These are phyloP conservation scores for Cantharis nigra DNA, from an alignment of 2,888 invertebrate genomes.

Conservation along the genomic window DNA sequence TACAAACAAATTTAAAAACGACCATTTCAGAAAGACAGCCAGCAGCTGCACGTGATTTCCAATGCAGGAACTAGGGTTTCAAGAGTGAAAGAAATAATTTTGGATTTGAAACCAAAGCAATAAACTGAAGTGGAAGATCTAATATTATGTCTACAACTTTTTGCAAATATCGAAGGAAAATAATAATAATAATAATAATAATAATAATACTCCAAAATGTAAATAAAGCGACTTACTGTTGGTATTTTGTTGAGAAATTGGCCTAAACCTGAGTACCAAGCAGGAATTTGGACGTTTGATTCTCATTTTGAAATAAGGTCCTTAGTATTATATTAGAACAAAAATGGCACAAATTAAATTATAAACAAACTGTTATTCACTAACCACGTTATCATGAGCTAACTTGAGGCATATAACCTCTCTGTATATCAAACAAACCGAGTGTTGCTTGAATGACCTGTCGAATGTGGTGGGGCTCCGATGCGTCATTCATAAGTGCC, in stretches of 20 bases:
- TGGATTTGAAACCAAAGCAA: neutral
- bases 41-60: neutral
- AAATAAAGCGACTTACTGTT: conserved; percentile 31
- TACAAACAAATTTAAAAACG: neutral
- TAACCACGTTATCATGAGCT: conserved; percentile 9
- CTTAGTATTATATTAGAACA: neutral
- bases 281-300: conserved; percentile 69
- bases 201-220: neutral
- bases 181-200: neutral
- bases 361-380: conserved; percentile 9
- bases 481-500: conserved; percentile 38
- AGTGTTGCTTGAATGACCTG: conserved; percentile 27
- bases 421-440: conserved; percentile 3
- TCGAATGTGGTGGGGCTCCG: conserved; percentile 29
- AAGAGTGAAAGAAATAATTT: neutral
- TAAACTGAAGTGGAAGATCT: no score
- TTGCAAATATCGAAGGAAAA: no score
- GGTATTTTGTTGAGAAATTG: conserved; percentile 52
- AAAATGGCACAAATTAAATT: conserved; percentile 3
- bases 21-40: neutral
- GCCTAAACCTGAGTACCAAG: conserved; percentile 65
- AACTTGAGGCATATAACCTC: conserved; percentile 18
- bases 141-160: no score
- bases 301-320: conserved; percentile 56
- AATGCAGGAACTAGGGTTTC: neutral